These are phyloP conservation scores for Mellilla xanthometata DNA, from an alignment of 2,888 invertebrate genomes.

Conservation along the genomic window DNA sequence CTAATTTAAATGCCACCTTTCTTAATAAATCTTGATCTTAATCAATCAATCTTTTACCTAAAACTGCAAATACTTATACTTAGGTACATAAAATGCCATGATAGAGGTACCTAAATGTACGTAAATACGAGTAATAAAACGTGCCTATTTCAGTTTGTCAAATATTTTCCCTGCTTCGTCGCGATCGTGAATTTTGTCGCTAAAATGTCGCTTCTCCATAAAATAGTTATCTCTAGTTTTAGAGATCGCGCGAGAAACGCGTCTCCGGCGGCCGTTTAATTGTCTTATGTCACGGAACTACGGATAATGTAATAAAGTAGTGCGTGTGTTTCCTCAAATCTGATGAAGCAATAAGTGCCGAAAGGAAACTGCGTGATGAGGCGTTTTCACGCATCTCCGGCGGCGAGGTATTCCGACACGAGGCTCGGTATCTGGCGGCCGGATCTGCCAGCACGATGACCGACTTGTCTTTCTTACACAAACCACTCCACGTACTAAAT, in stretches of 20 bases:
- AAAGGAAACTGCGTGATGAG: conserved; percentile 13
- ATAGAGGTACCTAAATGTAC: too few relatives aligned
- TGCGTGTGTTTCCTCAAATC: conserved; percentile 12
- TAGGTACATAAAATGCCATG: too few relatives aligned
- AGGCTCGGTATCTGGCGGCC: background rate
- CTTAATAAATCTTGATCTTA: too few relatives aligned
- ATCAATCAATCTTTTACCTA: too few relatives aligned
- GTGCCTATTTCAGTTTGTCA: too few relatives aligned
- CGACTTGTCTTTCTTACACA: too few relatives aligned
- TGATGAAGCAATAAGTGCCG: conserved; percentile 8
- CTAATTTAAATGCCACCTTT: too few relatives aligned
- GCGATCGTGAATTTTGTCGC: too few relatives aligned
- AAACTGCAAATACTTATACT: too few relatives aligned
- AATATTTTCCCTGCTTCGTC: too few relatives aligned
- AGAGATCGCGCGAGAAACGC: conserved; percentile 17
- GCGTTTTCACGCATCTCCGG: conserved; percentile 9
- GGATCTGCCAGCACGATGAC: background rate
- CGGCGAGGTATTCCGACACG: conserved; percentile 1
- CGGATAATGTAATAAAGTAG: background rate
- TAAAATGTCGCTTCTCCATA: background rate
- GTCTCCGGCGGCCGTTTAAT: conserved; percentile 2
- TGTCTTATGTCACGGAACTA: conserved; percentile 15
- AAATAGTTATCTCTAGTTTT: background rate
- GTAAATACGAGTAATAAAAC: too few relatives aligned
- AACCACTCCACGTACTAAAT: too few relatives aligned